These are phyloP conservation scores for Baronia brevicornis DNA, from an alignment of 2,888 invertebrate genomes.

Conservation along the genomic window DNA sequence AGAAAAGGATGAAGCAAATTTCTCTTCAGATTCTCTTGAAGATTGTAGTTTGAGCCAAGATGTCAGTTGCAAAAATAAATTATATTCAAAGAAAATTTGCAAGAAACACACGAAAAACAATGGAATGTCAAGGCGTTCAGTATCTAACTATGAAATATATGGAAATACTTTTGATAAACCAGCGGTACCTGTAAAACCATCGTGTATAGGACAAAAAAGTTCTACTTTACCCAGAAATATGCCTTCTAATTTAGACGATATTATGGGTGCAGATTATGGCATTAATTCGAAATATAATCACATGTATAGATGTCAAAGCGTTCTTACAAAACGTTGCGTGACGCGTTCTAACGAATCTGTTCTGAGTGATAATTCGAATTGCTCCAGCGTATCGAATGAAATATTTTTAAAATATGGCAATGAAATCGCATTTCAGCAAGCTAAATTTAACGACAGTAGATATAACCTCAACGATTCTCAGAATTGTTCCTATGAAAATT, in stretches of 20 bases:
- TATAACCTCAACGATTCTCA: constrained; percentile 69
- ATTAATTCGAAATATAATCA: constrained; percentile 14
- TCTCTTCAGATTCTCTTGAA: constrained; percentile 87
- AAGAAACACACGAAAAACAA: constrained; percentile 68
- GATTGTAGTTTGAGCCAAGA: constrained; percentile 78
- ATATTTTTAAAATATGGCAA: constrained; percentile 69
- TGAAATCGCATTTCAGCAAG: constrained; percentile 67
- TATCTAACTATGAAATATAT: constrained; percentile 87
- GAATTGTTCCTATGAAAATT: constrained; percentile 64
- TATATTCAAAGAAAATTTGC: constrained; percentile 69
- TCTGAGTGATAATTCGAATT: constrained; percentile 67
- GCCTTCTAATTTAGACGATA: constrained; percentile 71
- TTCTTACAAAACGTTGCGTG: constrained; percentile 71
- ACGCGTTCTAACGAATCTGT: constrained; percentile 76
- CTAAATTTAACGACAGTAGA: constrained; percentile 50
- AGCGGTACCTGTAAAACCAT: constrained; percentile 51
- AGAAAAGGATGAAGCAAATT: constrained; percentile 79
- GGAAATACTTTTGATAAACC: constrained; percentile 55
- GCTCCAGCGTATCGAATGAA: constrained; percentile 69
- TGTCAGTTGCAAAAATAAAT: constrained; percentile 65
- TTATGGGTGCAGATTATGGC: constrained; percentile 63
- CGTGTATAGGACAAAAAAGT: constrained; percentile 58
- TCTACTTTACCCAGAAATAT: constrained; percentile 68
- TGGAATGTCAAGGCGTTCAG: constrained; percentile 78
- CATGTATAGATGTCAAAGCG: constrained; percentile 70